Base-by-base conservation (phyloP, 1,140 invertebrate genomes). In the Aphaenogaster rudis region DNA sequence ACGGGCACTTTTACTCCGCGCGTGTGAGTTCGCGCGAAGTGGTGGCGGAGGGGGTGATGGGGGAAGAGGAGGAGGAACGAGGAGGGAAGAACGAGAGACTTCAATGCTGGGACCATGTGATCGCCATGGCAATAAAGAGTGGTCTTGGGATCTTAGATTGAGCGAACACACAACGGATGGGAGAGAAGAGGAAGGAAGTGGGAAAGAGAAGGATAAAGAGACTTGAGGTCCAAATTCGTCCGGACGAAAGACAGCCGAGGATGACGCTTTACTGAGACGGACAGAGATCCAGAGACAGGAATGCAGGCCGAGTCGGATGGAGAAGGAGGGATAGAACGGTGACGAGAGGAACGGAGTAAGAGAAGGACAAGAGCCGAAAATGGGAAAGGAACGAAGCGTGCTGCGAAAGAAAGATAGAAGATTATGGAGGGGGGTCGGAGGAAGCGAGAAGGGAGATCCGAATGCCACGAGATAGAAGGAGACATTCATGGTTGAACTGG, bases 101-200 rank as follows among this genome's bases (percentile, higher is more conserved):
- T 90, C 74, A 86, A 90, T 88, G 89, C 89, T 80, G 21, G 86
- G 15, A 69, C 80, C 87, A 88, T 80, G 88, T 79, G 87, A 81
- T 80, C 85, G 52, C 54, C n/a, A 76, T 66, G 78, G 87, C 57
- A 81, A 87, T 52, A 67, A 77, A 86, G 88, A 86, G 33, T 78
- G 85, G 54, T 77, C 76, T 59, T 85, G 71, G 66, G 21, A n/a
- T 69, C 33, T 69, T 21, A 50, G 81, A 86, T 50, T 7, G 21
- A 57, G 33, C 52, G 13, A 36, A 2, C 15, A 13, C 2, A n/a
- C 45, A 11, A 42, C 28, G 6, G 11, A 67, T 2, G 48, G 36
- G 67, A 17, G 15, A 57, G 33, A 21, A 15, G 21, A 33, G 1
- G 45, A 45, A n/a, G 48, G 48, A 59, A 63, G 57, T n/a, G 52